A percentile compares a stretch with the other conserved stretches of the same genome.
Conservation (phyloP, 2,113 vertebrate species). For the Coregonus clupeaformis region DNA sequence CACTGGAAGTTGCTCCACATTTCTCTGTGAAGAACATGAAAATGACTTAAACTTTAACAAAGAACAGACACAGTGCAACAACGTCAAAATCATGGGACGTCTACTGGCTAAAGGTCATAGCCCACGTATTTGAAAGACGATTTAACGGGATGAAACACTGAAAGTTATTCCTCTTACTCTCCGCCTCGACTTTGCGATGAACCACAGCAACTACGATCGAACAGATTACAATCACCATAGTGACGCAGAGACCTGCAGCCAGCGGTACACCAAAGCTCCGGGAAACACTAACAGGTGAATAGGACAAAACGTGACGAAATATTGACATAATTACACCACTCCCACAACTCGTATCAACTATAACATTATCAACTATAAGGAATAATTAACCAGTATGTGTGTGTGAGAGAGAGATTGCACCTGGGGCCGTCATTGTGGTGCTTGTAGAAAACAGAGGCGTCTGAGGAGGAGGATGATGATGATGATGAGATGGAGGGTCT, state of each 20-base stretch:
- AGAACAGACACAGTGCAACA: neutral
- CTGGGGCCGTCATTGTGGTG: conserved; percentile 34
- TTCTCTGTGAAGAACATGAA: conserved; percentile 47
- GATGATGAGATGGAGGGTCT: conserved; percentile 15
- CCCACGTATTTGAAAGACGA: neutral
- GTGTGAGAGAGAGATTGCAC: conserved; percentile 31
- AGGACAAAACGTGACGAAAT: neutral
- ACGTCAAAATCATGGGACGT: neutral
- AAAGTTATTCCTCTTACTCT: conserved; percentile 22
- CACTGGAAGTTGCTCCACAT: conserved; percentile 41
- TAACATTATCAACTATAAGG: neutral
- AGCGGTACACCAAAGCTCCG: conserved; percentile 45
- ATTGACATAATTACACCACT: neutral
- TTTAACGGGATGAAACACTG: neutral
- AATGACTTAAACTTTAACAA: conserved; percentile 23
- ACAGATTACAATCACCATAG: conserved; percentile 46
- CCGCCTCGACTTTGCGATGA: conserved; percentile 49
- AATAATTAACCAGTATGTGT: neutral
- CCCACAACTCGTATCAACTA: neutral
- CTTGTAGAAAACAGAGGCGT: conserved; percentile 30
- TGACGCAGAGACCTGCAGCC: conserved; percentile 37
- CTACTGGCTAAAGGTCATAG: neutral
- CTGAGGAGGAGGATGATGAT: conserved; percentile 10
- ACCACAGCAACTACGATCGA: conserved; percentile 36
- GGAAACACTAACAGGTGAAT: conserved; percentile 40